phyloP scores from a whole-genome alignment of 2,797 vertebrate genomes.

The Nannoperca obscura region DNA sequence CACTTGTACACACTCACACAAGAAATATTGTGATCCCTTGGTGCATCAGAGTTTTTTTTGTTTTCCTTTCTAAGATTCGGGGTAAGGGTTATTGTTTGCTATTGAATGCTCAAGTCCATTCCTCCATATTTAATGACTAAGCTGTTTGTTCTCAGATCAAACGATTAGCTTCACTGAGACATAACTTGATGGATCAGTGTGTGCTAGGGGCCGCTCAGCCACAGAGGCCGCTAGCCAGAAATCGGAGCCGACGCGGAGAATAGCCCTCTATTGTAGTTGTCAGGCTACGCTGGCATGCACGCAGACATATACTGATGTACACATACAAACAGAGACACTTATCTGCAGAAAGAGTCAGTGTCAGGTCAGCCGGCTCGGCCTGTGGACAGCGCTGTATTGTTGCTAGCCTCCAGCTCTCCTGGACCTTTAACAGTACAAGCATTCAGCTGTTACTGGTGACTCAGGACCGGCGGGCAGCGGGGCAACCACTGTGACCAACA shows the following conservation, averaged over 20 bases:
- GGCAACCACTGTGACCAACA: conserved; percentile 63
- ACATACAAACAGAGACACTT: conserved; percentile 65
- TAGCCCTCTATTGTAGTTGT: conserved; percentile 68
- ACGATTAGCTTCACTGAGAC: conserved; percentile 64
- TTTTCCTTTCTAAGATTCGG: conserved; percentile 31
- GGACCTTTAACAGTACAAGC: conserved; percentile 74
- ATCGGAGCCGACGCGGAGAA: conserved; percentile 57
- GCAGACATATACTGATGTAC: conserved; percentile 55
- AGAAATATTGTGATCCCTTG: conserved; percentile 21
- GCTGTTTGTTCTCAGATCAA: conserved; percentile 70
- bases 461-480: conserved; percentile 72
- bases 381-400: conserved; percentile 81
- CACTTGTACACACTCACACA: not conserved
- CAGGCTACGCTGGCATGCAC: conserved; percentile 59
- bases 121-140: conserved; percentile 60
- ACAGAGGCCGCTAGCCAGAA: conserved; percentile 43
- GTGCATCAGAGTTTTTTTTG: conserved; percentile 28
- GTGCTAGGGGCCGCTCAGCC: conserved; percentile 46
- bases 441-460: conserved; percentile 78
- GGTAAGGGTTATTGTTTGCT: conserved; percentile 27
- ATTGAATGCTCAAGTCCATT: conserved; percentile 40
- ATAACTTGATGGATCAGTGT: conserved; percentile 64
- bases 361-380: conserved; percentile 73
- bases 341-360: conserved; percentile 73
- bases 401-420: conserved; percentile 65